These are phyloP conservation scores for Andricus grossulariae DNA, from an alignment of 1,140 invertebrate species.

Conservation along the genomic window DNA sequence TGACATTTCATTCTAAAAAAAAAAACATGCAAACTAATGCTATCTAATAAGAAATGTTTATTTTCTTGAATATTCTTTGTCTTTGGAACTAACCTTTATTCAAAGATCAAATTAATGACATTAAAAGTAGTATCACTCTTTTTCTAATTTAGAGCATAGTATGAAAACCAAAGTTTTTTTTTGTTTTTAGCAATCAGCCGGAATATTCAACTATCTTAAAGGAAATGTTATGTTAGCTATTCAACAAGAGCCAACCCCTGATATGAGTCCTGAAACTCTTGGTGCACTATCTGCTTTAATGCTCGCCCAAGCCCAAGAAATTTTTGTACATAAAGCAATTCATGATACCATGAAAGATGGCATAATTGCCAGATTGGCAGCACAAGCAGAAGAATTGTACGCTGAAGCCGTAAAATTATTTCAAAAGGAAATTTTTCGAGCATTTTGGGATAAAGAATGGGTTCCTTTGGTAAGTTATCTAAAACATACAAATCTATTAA, in stretches of 20 bases:
- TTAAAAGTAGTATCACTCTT: too few relatives aligned
- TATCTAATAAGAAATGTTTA: neutral
- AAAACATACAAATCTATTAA: neutral
- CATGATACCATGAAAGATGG: conserved; percentile 96
- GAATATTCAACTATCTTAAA: conserved; percentile 94
- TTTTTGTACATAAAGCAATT: conserved; percentile 96
- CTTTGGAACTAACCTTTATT: too few relatives aligned
- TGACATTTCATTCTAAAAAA: conserved; percentile 18
- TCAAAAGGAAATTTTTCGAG: conserved; percentile 89
- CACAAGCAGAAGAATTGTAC: conserved; percentile 95
- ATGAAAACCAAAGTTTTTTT: conserved; percentile 37
- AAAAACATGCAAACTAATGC: neutral
- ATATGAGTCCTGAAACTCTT: conserved; percentile 94
- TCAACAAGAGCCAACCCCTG: conserved; percentile 96
- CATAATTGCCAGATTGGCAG: conserved; percentile 93
- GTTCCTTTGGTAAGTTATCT: conserved; percentile 78
- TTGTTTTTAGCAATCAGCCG: conserved; percentile 87
- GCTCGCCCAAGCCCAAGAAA: conserved; percentile 98
- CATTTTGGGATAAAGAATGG: conserved; percentile 95
- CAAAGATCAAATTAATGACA: too few relatives aligned
- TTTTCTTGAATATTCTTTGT: too few relatives aligned
- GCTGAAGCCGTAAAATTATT: conserved; percentile 91
- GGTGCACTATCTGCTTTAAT: conserved; percentile 90
- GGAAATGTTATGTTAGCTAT: conserved; percentile 88
- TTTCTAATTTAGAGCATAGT: too few relatives aligned